Evolutionary conservation across 2,113 vertebrate genomes (phyloP), one percentile per base, ranked within the genome.

Genomic region (Syrmaticus mikado): DNA sequence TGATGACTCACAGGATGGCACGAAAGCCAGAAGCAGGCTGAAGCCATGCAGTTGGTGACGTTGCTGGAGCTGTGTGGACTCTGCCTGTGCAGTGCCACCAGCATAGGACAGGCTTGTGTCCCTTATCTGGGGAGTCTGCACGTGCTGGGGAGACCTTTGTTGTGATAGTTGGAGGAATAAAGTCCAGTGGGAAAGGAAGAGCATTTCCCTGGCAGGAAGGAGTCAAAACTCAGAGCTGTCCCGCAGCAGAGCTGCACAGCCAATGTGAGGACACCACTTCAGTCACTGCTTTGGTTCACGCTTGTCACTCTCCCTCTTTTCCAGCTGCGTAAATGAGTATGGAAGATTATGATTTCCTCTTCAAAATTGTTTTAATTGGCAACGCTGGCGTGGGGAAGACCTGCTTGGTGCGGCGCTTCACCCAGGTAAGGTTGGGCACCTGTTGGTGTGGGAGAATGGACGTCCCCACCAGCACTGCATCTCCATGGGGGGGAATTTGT

Each of bases 301-400:
- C 10, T 0, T 32, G 4, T 45, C 25, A 36, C 2, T 3, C 40
- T 81, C 34, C 92, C 52, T 97, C 80, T 73, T 75, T 94, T 95
- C 58, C 97, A 99, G 99, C 97, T 98, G 98, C 97, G 96, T 97
- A 97, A 98, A 98, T 99, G 99, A 99, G 98, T 98, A 99, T 99
- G 99, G 99, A 99, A 99, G 99, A 99, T 99, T 99, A 99, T 99
- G 99, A 99, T 98, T 99, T 99, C 98, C 98, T 99, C 96, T 99
- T 99, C 98, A 99, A 99, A 98, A 99, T 99, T 97, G 99, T 99
- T 97, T 99, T 99, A 94, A 99, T 99, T 34, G 99, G 99, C 98
- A 99, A 99, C 92, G 99, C 99, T n/a, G 99, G 99, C 24, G 99
- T 99, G 92, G 99, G 99, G 87, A 99, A 99, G 98, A 99, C 99